Conservation (phyloP, 2,888 invertebrate species). For the Chrysolina oricalcia region DNA sequence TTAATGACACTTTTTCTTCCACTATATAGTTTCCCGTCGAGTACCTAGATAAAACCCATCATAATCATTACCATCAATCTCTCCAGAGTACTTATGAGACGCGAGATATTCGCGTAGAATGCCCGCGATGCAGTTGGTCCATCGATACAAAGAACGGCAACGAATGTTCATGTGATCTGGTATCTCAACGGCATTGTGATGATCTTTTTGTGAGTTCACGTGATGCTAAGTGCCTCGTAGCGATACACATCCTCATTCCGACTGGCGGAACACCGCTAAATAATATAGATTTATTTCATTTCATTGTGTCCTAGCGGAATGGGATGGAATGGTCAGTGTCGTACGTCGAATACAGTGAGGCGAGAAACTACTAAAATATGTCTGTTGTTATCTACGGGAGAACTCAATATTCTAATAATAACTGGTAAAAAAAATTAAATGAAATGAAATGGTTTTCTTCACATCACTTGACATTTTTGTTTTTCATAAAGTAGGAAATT, state of each 20-base stretch:
- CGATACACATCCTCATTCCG: constrained; percentile 44
- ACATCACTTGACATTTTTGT: too few species aligned
- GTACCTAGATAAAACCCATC: neutral
- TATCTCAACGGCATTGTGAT: constrained; percentile 35
- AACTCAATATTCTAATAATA: too few species aligned
- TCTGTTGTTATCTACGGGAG: too few species aligned
- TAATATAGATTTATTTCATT: constrained; percentile 42
- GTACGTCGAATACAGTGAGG: too few species aligned
- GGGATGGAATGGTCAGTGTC: constrained; percentile 9
- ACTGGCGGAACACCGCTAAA: constrained; percentile 37
- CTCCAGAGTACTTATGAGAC: neutral
- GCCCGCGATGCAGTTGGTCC: neutral
- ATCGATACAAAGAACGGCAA: neutral
- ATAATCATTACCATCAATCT: constrained; percentile 10
- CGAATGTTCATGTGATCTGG: neutral
- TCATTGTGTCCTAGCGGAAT: constrained; percentile 27
- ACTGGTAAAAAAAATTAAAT: too few species aligned
- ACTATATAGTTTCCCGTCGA: neutral
- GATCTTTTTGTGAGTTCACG: constrained; percentile 31
- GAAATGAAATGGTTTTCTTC: too few species aligned
- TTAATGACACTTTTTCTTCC: neutral
- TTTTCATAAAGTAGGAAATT: too few species aligned
- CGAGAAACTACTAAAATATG: too few species aligned
- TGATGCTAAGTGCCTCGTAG: constrained; percentile 30
- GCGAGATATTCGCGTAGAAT: neutral